Base-by-base conservation (phyloP, 1,140 invertebrate genomes). In the Dreissena polymorpha region DNA sequence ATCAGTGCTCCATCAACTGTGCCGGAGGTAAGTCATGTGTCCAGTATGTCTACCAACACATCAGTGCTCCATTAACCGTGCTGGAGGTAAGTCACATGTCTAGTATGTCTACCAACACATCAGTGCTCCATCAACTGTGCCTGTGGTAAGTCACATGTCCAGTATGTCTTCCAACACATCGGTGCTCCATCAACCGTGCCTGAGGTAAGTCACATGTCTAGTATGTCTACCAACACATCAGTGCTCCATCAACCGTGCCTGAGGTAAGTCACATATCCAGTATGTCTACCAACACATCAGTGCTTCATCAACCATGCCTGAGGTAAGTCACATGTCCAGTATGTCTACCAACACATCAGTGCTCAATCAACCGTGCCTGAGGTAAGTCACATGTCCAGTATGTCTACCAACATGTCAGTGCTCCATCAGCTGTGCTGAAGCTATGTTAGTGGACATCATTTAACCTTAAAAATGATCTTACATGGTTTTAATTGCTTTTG, bases 391-490 rank as follows among this genome's bases (percentile, higher is more conserved):
- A 75, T 53, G 82, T 71, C 7, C 83, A 85, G 16, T 86, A 87
- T 5, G 51, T 74, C 13, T 76, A 64, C 0, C 87, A 77, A 21
- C 75, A 75, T 5, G 65, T 77, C 12, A 68, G 74, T 64, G 67
- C 10, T 84, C 84, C 88, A 64, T 88, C 89, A 51, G 84, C 86
- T 83, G 88, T 87, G 13, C 84, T 86, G 5, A 87, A 90, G 86
- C 88, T 90, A 75, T n/a, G 55, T 49, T 8, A 39, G 39, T 39
- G 39, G 3, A 39, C 8, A 8, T 39, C 39, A 39, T 5, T 2
- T 5, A 39, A 39, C 39, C 60, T 13, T 21, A 27, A 10, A 12
- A 39, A 49, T 23, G 21, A n/a, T 68, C 12, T 13, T n/a, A 69
- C 23, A 68, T 39, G 23, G 23, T 0, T 8, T 12, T 10, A 18